Evolutionary conservation across 2,888 invertebrate species (phyloP).

Genomic region (Doris montereyensis): DNA sequence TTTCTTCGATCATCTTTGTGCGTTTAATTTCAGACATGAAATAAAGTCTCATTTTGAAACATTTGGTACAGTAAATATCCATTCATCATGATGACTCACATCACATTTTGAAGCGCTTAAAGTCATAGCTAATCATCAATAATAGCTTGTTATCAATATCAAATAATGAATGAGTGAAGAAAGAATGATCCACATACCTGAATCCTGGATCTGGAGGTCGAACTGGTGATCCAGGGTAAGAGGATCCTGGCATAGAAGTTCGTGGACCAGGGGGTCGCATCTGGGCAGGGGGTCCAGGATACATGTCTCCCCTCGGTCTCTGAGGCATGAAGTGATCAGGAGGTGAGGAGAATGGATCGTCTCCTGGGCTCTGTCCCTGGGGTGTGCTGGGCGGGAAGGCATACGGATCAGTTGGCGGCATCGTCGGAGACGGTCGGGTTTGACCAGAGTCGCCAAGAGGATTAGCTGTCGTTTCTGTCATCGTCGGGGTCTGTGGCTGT

Average conservation of each 20-base stretch:
- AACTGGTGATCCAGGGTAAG: slow-evolving; percentile 51
- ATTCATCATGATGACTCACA: too few species aligned
- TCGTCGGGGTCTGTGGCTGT: neutral
- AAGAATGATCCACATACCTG: slow-evolving; percentile 10
- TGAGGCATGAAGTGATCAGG: slow-evolving; percentile 34
- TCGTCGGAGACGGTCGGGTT: too few species aligned
- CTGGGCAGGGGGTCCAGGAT: slow-evolving; percentile 13
- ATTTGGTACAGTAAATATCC: too few species aligned
- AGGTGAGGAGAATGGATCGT: slow-evolving; percentile 33
- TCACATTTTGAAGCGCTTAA: too few species aligned
- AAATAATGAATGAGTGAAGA: too few species aligned
- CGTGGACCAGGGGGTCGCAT: slow-evolving; percentile 40
- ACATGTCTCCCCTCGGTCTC: slow-evolving; percentile 38
- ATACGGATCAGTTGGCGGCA: slow-evolving; percentile 57
- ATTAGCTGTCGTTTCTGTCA: slow-evolving; percentile 37
- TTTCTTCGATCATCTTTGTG: too few species aligned
- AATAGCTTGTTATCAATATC: too few species aligned
- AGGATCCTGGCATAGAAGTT: slow-evolving; percentile 41
- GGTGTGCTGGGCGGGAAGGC: slow-evolving; percentile 59
- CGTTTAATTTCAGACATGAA: too few species aligned
- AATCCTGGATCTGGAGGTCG: slow-evolving; percentile 48
- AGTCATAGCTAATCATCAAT: too few species aligned
- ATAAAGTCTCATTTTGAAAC: too few species aligned
- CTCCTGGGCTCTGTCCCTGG: slow-evolving; percentile 43
- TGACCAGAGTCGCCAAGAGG: slow-evolving; percentile 33